These are phyloP conservation scores for Drosophila burlai DNA, from an alignment of 1,140 invertebrate species.

Conservation along the genomic window DNA sequence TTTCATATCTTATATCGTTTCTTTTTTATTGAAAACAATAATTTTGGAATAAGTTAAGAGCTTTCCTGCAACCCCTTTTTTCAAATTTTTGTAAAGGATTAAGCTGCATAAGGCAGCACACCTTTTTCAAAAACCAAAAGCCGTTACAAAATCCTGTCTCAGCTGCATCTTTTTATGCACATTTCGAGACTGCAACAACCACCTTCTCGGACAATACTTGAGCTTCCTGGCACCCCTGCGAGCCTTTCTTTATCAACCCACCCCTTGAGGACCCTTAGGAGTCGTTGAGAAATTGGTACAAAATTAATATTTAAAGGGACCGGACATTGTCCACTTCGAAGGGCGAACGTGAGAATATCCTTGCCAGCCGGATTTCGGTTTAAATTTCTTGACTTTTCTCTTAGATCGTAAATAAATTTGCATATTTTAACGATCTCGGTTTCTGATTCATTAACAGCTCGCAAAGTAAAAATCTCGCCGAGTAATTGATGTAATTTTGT, in stretches of 20 bases:
- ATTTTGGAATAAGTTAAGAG: no score
- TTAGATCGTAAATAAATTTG: slow-evolving; percentile 65
- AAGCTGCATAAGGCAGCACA: no score
- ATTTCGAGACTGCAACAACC: slow-evolving; percentile 36
- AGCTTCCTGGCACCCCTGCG: slow-evolving; percentile 21
- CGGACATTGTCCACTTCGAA: slow-evolving; percentile 69
- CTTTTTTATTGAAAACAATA: no score
- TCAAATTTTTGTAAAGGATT: not conserved
- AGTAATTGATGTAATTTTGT: slow-evolving; percentile 72
- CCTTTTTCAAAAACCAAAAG: not conserved
- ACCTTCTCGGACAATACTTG: slow-evolving; percentile 15
- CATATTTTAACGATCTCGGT: slow-evolving; percentile 39
- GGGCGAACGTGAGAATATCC: slow-evolving; percentile 67
- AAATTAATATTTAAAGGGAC: slow-evolving; percentile 15
- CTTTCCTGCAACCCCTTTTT: not conserved
- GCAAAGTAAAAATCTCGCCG: slow-evolving; percentile 2
- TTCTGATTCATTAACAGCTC: slow-evolving; percentile 40
- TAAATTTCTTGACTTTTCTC: slow-evolving; percentile 56
- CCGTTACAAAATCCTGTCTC: slow-evolving; percentile 38
- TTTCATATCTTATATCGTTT: no score
- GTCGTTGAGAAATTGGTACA: slow-evolving; percentile 32
- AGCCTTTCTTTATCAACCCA: not conserved
- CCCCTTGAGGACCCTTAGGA: slow-evolving; percentile 20
- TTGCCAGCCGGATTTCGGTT: slow-evolving; percentile 17
- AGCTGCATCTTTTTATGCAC: slow-evolving; percentile 34